These are phyloP conservation scores for Microctenopoma stevenorrisi DNA, from an alignment of 2,797 vertebrate species.

Conservation along the genomic window DNA sequence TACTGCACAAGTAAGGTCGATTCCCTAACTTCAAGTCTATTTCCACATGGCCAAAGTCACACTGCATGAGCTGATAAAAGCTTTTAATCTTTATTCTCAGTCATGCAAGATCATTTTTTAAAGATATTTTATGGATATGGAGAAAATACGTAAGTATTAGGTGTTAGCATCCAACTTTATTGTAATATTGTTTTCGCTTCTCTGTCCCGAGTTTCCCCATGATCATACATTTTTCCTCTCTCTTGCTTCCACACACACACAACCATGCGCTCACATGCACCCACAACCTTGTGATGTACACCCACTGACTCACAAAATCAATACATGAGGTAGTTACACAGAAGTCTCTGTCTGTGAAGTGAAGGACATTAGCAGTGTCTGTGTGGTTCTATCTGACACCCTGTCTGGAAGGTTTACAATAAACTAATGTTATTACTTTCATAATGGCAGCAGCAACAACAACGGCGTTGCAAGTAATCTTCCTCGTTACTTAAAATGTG, in stretches of 20 bases:
- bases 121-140: background rate
- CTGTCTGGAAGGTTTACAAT: constrained; percentile 26
- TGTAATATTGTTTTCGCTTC: constrained; percentile 21
- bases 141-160: background rate
- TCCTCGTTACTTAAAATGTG: background rate
- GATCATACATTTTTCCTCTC: constrained; percentile 33
- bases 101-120: background rate
- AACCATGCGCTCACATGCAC: constrained; percentile 14
- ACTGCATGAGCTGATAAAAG: constrained; percentile 9
- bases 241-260: background rate
- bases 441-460: constrained; percentile 21
- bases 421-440: constrained; percentile 37
- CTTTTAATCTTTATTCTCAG: background rate
- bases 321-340: constrained; percentile 66
- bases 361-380: constrained; percentile 55
- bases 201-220: constrained; percentile 21
- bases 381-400: constrained; percentile 43
- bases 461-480: constrained; percentile 9
- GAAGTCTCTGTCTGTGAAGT: constrained; percentile 60
- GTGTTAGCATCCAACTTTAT: constrained; percentile 20
- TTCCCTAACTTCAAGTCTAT: background rate
- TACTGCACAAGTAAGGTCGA: constrained; percentile 31
- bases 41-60: background rate
- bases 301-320: constrained; percentile 77
- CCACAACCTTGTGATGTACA: constrained; percentile 58